phyloP scores from a whole-genome alignment of 1,140 invertebrate genomes.

The Hormaphis cornu region DNA sequence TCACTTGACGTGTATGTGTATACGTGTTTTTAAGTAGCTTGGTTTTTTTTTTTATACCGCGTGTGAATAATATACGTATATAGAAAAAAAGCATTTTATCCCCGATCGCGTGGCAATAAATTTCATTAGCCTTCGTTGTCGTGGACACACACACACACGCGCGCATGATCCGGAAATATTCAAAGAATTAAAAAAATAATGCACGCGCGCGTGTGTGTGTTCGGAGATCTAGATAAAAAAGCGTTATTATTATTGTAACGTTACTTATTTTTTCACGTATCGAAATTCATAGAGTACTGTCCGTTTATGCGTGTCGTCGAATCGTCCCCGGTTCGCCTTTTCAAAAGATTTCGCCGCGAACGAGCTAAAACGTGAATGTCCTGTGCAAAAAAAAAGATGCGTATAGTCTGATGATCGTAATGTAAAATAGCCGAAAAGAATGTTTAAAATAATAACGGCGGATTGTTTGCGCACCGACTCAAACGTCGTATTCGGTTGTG shows the following conservation, averaged over 20 bases:
- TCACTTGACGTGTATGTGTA: no score
- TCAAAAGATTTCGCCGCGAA: no score
- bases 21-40: slow-evolving; percentile 12
- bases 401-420: no score
- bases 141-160: not conserved
- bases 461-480: no score
- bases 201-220: not conserved
- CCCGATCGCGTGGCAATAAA: slow-evolving; percentile 30
- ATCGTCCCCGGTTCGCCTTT: no score
- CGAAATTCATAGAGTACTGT: no score
- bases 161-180: slow-evolving; percentile 3
- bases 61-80: slow-evolving; percentile 31
- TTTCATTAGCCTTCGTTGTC: slow-evolving; percentile 27
- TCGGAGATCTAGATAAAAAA: slow-evolving; percentile 30
- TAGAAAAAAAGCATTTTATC: slow-evolving; percentile 32
- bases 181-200: slow-evolving; percentile 22
- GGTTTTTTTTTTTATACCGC: slow-evolving; percentile 15
- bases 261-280: slow-evolving; percentile 28
- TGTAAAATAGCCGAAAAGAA: no score
- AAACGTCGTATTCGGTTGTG: no score
- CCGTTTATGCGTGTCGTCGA: no score
- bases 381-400: no score
- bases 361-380: no score
- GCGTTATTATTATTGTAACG: slow-evolving; percentile 27
- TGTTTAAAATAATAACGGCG: no score